Percentiles rank a stretch among this genome's conserved stretches.
phyloP scores from a whole-genome alignment of 2,888 invertebrate genomes.

The Hypena proboscidalis region DNA sequence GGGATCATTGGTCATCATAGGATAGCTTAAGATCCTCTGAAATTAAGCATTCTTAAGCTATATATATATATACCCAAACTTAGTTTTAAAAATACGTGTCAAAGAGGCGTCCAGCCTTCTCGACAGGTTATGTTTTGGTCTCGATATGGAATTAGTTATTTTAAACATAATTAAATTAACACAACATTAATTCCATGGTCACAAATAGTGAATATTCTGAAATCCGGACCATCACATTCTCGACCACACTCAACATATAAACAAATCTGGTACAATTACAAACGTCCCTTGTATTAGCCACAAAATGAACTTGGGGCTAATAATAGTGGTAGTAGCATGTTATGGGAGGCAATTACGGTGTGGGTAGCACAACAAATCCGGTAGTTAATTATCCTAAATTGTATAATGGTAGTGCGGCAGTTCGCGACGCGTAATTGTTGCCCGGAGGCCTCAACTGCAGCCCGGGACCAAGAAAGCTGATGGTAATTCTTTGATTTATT shows the following conservation, averaged over 20 bases:
- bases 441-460: slow-evolving; percentile 35
- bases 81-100: no score
- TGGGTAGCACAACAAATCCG: slow-evolving; percentile 75
- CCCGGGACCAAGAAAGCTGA: slow-evolving; percentile 28
- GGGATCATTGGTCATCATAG: no score
- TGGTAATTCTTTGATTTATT: slow-evolving; percentile 45
- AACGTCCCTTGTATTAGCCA: slow-evolving; percentile 63
- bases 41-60: no score
- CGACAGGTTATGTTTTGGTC: no score
- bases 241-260: slow-evolving; percentile 41
- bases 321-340: slow-evolving; percentile 69
- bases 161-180: no score
- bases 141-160: no score
- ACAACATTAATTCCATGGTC: no score
- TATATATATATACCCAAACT: no score
- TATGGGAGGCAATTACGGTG: slow-evolving; percentile 79
- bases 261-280: slow-evolving; percentile 72
- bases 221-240: no score
- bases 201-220: no score
- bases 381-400: slow-evolving; percentile 85
- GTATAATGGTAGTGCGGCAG: slow-evolving; percentile 78
- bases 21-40: no score
- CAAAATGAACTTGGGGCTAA: slow-evolving; percentile 64
- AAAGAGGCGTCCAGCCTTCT: no score
- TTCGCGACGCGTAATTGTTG: slow-evolving; percentile 63